phyloP scores from a whole-genome alignment of 2,113 vertebrate species.

The Abramis brama region DNA sequence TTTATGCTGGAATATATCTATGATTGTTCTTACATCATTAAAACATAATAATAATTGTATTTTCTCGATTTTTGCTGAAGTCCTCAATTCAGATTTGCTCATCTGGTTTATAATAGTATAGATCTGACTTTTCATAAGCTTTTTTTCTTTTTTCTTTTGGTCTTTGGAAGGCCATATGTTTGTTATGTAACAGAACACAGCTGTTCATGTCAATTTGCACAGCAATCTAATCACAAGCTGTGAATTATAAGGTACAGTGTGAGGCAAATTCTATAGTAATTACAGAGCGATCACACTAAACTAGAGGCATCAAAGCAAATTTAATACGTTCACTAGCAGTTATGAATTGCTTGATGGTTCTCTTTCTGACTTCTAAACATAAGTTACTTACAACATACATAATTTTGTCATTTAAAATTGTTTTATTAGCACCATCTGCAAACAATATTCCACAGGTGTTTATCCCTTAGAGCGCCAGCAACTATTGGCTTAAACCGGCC shows the following conservation, averaged over 20 bases:
- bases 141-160: background rate
- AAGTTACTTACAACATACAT: constrained; percentile 4
- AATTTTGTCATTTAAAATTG: constrained; percentile 27
- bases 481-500: background rate
- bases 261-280: constrained; percentile 45
- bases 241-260: constrained; percentile 49
- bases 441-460: constrained; percentile 5
- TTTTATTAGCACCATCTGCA: constrained; percentile 30
- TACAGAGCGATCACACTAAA: constrained; percentile 40
- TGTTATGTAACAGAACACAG: constrained; percentile 46
- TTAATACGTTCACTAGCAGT: constrained; percentile 40
- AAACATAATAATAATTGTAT: background rate
- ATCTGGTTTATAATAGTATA: background rate
- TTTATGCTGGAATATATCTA: background rate
- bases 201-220: constrained; percentile 53
- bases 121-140: background rate
- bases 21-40: background rate
- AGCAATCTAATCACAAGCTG: constrained; percentile 52
- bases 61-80: background rate
- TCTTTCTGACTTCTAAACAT: constrained; percentile 29
- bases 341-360: constrained; percentile 22
- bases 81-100: background rate
- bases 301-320: constrained; percentile 39
- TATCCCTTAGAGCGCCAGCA: background rate
- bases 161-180: constrained; percentile 47